These are phyloP conservation scores for Rhineura floridana DNA, from an alignment of 2,113 vertebrate genomes.

Conservation along the genomic window DNA sequence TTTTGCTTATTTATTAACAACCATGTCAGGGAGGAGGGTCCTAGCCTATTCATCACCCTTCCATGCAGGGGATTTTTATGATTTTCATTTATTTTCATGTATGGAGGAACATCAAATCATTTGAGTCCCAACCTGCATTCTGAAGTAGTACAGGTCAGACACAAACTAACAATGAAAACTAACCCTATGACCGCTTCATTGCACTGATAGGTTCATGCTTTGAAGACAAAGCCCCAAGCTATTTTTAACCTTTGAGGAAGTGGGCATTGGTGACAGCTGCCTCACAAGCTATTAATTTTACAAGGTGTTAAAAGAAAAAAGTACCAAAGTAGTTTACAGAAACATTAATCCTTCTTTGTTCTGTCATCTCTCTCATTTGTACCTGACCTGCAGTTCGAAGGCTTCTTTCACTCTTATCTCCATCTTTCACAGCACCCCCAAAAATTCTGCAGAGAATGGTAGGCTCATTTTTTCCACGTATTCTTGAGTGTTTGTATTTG, in stretches of 20 bases:
- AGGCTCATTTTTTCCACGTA: slow-evolving; percentile 49
- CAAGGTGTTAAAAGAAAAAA: slow-evolving; percentile 14
- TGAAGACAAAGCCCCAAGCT: neutral
- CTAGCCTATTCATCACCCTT: neutral
- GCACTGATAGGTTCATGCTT: slow-evolving; percentile 8
- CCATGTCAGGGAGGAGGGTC: neutral
- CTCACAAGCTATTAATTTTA: slow-evolving; percentile 49
- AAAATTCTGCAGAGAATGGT: slow-evolving; percentile 66
- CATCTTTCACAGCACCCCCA: slow-evolving; percentile 6
- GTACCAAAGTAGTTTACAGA: neutral
- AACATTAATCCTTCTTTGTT: neutral
- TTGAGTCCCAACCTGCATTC: neutral
- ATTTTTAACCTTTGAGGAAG: slow-evolving; percentile 64
- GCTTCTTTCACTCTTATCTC: slow-evolving; percentile 14
- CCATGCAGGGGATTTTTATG: neutral
- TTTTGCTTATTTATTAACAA: neutral
- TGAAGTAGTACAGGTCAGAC: neutral
- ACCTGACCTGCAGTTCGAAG: slow-evolving; percentile 36
- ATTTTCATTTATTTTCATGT: neutral
- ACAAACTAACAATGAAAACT: neutral
- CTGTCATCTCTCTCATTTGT: neutral
- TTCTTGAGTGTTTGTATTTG: slow-evolving; percentile 12
- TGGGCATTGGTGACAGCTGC: slow-evolving; percentile 44
- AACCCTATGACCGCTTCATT: neutral
- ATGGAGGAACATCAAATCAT: neutral